phyloP scores from a whole-genome alignment of 2,113 vertebrate species.

The Centropus unirufus region DNA sequence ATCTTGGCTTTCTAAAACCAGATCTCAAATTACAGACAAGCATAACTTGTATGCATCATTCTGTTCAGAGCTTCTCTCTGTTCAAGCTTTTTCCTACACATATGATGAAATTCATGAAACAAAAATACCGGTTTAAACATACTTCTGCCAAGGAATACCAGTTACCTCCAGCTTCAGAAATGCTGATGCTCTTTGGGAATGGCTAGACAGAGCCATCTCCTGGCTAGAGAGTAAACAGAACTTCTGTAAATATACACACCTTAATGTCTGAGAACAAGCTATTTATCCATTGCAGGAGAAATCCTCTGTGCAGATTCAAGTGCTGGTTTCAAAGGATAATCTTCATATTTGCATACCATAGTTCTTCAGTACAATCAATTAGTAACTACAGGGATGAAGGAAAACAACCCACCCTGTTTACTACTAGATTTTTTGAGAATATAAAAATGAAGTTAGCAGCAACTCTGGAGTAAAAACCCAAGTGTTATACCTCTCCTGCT shows the following conservation, averaged over 20 bases:
- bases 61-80: neutral
- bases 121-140: neutral
- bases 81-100: neutral
- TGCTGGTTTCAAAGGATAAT: neutral
- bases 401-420: neutral
- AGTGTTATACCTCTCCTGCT: neutral
- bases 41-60: neutral
- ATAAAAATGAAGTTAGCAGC: neutral
- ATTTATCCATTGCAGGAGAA: neutral
- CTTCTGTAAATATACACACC: neutral
- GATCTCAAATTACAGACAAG: neutral
- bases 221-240: constrained; percentile 38
- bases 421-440: neutral
- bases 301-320: neutral
- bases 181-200: neutral
- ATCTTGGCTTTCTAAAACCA: neutral
- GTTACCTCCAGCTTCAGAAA: neutral
- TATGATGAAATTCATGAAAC: neutral
- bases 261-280: neutral
- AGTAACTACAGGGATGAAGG: neutral
- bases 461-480: neutral
- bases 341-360: neutral
- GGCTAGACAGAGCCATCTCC: constrained; percentile 64
- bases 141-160: neutral
- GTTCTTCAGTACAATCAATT: neutral